Conservation (phyloP, 2,113 vertebrate genomes). For the Phrynosoma platyrhinos region DNA sequence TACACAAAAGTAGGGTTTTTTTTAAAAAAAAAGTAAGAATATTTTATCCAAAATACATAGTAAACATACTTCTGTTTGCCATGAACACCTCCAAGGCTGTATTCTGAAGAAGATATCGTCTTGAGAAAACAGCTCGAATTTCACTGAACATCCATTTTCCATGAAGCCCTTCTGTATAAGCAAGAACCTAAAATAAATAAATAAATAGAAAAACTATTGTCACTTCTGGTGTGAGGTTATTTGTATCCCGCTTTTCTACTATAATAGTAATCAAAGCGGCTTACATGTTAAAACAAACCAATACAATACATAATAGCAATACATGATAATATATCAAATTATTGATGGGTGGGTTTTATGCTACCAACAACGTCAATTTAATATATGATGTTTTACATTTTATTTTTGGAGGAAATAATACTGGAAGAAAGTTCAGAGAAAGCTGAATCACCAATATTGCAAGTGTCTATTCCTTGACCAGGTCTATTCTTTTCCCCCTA, state of each 20-base stretch:
- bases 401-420: not conserved
- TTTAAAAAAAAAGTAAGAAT: not conserved
- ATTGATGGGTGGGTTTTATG: slow-evolving; percentile 15
- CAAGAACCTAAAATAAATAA: slow-evolving; percentile 85
- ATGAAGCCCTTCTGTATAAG: slow-evolving; percentile 95
- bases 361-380: not conserved
- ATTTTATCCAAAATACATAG: slow-evolving; percentile 27
- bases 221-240: too few relatives aligned
- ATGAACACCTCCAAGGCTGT: slow-evolving; percentile 97
- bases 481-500: too few relatives aligned
- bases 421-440: not conserved
- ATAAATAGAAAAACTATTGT: too few relatives aligned
- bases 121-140: slow-evolving; percentile 96
- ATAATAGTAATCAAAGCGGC: too few relatives aligned
- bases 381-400: not conserved
- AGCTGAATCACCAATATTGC: not conserved
- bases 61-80: slow-evolving; percentile 95
- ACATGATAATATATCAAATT: not conserved
- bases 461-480: too few relatives aligned
- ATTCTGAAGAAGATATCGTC: slow-evolving; percentile 94
- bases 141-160: slow-evolving; percentile 99
- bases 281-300: too few relatives aligned
- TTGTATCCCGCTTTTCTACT: too few relatives aligned
- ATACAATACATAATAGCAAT: too few relatives aligned
- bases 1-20: too few relatives aligned